Evolutionary conservation across 2,888 invertebrate species (phyloP), one percentile per base, ranked within the genome.

Genomic region (Stictocephala bisonia): DNA sequence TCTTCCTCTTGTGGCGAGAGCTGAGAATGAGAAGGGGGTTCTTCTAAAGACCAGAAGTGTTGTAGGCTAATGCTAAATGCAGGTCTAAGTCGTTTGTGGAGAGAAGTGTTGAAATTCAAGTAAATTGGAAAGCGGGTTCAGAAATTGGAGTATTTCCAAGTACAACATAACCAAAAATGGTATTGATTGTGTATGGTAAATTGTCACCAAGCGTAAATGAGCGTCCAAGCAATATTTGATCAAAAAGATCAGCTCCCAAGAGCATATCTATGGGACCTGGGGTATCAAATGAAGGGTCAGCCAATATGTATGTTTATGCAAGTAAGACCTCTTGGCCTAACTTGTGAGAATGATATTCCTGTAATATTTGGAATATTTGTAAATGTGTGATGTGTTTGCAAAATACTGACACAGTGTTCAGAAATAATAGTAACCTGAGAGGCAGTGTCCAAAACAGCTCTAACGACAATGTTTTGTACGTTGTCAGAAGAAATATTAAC

Each of bases 161-260:
- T 2, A 56, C 7, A 6, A 56, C 56, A 56, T 27, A 56, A 13
- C 56, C 56, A 56, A 26, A 56, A 9, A 56, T 27, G 11, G 56
- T 56, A 27, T 56, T 27, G n/a, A 56, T 56, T 3, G 56, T 29
- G 15, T 3, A 3, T 9, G 56, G 56, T 15, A n/a, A 6, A 15
- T 56, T 56, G 13, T 56, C n/a, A 7, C 56, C 56, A 20, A 56
- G 29, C 15, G 26, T 3, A 6, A 56, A 18, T 24, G 26, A 7
- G n/a, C n/a, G 27, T 2, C 29, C 29, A 4, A 24, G 4, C 27
- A 56, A 56, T 3, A 29, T 27, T 9, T 56, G 26, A 26, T 26
- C 6, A n/a, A 24, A 56, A 11, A 56, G 29, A 15, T 56, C 56
- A 56, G 56, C 56, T 6, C 56, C 56, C 7, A 56, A 27, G 7